These are phyloP conservation scores for Xerus inauris DNA, from an alignment of 2,113 vertebrate genomes.

Conservation along the genomic window DNA sequence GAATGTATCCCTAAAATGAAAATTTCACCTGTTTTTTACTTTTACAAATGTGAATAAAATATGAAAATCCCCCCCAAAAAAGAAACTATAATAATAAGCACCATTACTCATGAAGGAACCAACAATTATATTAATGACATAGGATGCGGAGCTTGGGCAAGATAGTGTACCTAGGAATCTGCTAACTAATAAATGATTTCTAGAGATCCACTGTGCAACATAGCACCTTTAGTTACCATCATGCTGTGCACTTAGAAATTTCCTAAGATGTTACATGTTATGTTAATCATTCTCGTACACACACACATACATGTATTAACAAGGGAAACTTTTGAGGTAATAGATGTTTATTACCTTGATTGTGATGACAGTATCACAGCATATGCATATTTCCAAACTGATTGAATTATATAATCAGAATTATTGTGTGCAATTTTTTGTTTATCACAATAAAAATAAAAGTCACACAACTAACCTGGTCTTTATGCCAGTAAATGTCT, in stretches of 20 bases:
- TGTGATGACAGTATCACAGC: neutral
- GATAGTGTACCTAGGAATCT: neutral
- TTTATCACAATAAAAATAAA: neutral
- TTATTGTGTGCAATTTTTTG: neutral
- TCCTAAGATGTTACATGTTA: neutral
- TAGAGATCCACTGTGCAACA: neutral
- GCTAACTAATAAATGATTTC: neutral
- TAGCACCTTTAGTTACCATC: neutral
- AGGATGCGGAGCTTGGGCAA: neutral
- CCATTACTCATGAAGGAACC: neutral
- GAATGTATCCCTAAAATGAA: no score
- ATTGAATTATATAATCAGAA: neutral
- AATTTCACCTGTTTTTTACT: no score
- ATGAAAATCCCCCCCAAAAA: no score
- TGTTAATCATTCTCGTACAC: neutral
- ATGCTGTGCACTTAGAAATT: neutral
- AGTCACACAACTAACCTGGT: neutral
- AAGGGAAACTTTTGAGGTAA: neutral
- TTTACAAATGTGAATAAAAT: no score
- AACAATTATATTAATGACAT: neutral
- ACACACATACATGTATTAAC: neutral
- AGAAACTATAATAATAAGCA: neutral
- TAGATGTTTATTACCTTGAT: neutral
- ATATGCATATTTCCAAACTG: neutral
- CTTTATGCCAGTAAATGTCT: neutral